Conservation (phyloP, 1,140 invertebrate species). For the Physella acuta region DNA sequence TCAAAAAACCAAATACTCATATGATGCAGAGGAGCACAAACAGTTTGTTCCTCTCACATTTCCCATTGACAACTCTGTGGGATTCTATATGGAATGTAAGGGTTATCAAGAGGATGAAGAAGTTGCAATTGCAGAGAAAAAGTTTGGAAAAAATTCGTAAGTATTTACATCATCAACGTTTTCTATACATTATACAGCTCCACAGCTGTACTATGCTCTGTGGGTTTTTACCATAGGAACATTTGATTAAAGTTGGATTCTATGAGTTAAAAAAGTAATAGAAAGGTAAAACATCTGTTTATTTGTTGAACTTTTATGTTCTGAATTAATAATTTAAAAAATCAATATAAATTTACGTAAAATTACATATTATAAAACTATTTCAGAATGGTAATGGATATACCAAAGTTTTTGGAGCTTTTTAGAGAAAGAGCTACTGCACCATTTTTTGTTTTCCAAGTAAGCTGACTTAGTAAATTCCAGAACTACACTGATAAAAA, state of each 20-base stretch:
- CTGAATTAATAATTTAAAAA: not conserved
- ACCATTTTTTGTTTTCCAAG: slow-evolving; percentile 91
- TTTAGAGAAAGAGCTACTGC: slow-evolving; percentile 97
- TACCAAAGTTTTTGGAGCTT: slow-evolving; percentile 94
- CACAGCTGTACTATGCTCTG: too few relatives aligned
- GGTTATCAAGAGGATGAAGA: slow-evolving; percentile 83
- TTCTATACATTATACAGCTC: too few relatives aligned
- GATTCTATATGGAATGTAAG: slow-evolving; percentile 81
- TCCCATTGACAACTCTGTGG: slow-evolving; percentile 73
- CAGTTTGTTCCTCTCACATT: slow-evolving; percentile 80
- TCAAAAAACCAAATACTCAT: slow-evolving; percentile 96
- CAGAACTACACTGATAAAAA: too few relatives aligned
- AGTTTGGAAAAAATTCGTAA: slow-evolving; percentile 83
- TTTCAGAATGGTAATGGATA: slow-evolving; percentile 80
- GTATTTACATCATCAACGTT: too few relatives aligned
- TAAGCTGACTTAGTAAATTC: slow-evolving; percentile 99
- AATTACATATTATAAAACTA: slow-evolving; percentile 3
- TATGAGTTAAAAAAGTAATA: not conserved
- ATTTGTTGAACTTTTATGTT: too few relatives aligned
- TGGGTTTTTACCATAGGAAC: not conserved
- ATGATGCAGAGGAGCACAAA: slow-evolving; percentile 75
- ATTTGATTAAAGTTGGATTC: not conserved
- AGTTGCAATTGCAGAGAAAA: slow-evolving; percentile 72
- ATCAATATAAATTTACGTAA: not conserved
- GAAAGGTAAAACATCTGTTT: not conserved